phyloP scores from a whole-genome alignment of 2,113 vertebrate genomes.

The cattle (Bos taurus) region DNA sequence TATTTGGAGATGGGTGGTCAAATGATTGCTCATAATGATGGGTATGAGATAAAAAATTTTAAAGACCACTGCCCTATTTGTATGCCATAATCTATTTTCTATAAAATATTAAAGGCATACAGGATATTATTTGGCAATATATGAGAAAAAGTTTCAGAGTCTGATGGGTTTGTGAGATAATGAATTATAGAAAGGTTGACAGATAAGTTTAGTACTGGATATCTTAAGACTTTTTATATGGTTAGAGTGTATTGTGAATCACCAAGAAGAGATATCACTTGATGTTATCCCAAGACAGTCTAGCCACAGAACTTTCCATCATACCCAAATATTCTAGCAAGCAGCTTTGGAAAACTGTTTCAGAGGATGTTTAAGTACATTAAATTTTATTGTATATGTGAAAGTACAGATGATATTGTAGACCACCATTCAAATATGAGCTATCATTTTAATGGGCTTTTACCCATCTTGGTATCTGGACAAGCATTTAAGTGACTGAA shows the following conservation, averaged over 20 bases:
- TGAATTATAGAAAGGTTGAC: background rate
- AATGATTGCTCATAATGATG: background rate
- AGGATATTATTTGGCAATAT: background rate
- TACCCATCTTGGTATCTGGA: background rate
- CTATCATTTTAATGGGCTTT: background rate
- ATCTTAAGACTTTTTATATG: background rate
- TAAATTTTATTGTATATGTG: background rate
- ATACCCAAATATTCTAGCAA: background rate
- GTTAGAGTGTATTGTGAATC: background rate
- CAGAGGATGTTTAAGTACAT: background rate
- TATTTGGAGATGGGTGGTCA: background rate
- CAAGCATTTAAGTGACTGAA: background rate
- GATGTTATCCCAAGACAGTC: background rate
- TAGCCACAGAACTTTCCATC: background rate
- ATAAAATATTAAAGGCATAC: background rate
- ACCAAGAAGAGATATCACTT: background rate
- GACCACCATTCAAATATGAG: background rate
- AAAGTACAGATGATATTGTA: background rate
- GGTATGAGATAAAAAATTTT: background rate
- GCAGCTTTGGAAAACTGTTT: background rate
- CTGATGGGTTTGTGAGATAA: background rate
- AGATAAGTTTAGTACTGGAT: background rate
- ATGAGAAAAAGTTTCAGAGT: background rate
- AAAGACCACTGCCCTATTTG: background rate
- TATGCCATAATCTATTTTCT: background rate